Evolutionary conservation across 2,113 vertebrate species (phyloP).

Genomic region (Corythornis cristatus): DNA sequence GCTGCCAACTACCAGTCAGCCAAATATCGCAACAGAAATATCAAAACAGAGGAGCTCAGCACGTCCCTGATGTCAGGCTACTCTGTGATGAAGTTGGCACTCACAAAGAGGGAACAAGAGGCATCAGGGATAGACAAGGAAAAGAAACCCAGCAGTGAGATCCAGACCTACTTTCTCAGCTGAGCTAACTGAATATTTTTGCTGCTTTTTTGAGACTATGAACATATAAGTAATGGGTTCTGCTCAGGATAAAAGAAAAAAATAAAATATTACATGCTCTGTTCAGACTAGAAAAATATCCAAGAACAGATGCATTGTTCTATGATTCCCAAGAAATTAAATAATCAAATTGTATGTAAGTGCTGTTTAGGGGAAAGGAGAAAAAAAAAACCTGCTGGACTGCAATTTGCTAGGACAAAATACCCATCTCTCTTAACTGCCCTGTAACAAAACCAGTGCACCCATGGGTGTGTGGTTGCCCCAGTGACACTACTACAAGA

Average conservation of each 20-base stretch:
- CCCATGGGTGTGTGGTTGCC: background rate
- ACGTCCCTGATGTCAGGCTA: background rate
- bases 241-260: background rate
- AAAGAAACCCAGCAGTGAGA: background rate
- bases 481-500: background rate
- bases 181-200: background rate
- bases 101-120: background rate
- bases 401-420: background rate
- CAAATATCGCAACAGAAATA: conserved; percentile 14
- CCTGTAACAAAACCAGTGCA: background rate
- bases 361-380: background rate
- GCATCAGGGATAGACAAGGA: background rate
- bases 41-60: background rate
- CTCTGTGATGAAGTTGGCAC: background rate
- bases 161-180: background rate
- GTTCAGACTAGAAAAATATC: background rate
- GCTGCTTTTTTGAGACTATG: background rate
- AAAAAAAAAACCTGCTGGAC: background rate
- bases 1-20: conserved; percentile 48
- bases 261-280: background rate
- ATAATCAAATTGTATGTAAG: background rate
- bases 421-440: background rate
- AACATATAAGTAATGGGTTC: background rate
- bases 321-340: background rate
- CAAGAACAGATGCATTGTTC: background rate